Conservation (phyloP, 1,140 invertebrate species). For the Philopotamus ludificatus region DNA sequence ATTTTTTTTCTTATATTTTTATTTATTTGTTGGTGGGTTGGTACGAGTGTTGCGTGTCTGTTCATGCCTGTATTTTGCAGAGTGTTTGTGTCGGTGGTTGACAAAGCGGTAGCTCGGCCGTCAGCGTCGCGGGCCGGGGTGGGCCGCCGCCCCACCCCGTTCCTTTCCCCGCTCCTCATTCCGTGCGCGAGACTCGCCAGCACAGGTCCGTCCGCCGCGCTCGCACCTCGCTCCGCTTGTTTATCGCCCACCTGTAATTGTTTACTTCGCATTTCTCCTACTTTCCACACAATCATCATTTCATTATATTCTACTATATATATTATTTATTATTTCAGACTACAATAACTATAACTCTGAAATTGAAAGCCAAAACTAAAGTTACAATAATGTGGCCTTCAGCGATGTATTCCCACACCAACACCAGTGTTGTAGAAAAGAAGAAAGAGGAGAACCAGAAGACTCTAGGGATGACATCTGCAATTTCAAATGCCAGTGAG, state of each 20-base stretch:
- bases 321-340: not conserved
- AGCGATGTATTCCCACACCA: constrained; percentile 52
- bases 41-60: too few species aligned
- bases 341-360: not conserved
- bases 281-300: not conserved
- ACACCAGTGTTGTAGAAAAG: constrained; percentile 52
- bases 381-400: constrained; percentile 53
- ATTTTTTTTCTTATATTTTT: too few species aligned
- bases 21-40: too few species aligned
- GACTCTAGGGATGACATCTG: constrained; percentile 87
- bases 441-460: constrained; percentile 46
- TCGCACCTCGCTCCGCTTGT: not conserved
- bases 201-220: not conserved
- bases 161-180: constrained; percentile 1
- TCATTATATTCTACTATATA: not conserved
- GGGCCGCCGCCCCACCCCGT: constrained; percentile 8
- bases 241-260: not conserved
- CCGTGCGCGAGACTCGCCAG: not conserved
- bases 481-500: constrained; percentile 78
- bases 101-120: not conserved
- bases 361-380: not conserved
- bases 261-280: not conserved
- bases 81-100: not conserved
- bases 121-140: not conserved
- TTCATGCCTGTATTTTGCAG: too few species aligned